A percentile compares a stretch with the other conserved stretches of the same genome.
Evolutionary conservation across 2,888 invertebrate species (phyloP).

Genomic region (Vesta saturnalis): DNA sequence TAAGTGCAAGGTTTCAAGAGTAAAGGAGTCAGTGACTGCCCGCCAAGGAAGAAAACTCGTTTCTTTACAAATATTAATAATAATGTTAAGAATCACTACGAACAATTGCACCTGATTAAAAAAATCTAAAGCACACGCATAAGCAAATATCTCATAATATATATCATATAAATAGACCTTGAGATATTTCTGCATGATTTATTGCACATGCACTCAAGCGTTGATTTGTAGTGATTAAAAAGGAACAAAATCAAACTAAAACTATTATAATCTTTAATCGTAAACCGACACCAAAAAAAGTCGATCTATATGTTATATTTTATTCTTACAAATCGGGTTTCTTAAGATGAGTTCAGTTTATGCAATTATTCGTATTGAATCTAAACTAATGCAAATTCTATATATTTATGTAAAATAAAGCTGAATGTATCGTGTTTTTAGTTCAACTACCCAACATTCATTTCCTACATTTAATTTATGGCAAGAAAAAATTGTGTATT

Average conservation of each 20-base stretch:
- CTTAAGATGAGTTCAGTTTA: background rate
- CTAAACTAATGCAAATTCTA: background rate
- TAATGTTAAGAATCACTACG: slow-evolving; percentile 40
- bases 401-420: background rate
- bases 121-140: slow-evolving; percentile 38
- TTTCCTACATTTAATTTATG: background rate
- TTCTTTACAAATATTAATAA: slow-evolving; percentile 36
- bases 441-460: background rate
- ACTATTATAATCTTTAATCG: slow-evolving; percentile 1
- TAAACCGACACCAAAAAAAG: background rate
- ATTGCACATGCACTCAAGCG: slow-evolving; percentile 25
- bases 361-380: background rate
- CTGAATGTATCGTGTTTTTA: background rate
- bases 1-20: slow-evolving; percentile 34
- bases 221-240: slow-evolving; percentile 10
- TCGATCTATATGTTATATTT: background rate
- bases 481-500: too few species aligned
- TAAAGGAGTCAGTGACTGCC: slow-evolving; percentile 28
- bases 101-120: slow-evolving; percentile 41
- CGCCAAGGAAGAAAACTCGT: slow-evolving; percentile 33
- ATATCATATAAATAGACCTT: slow-evolving; percentile 32
- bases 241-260: background rate
- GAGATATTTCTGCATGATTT: slow-evolving; percentile 42
- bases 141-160: slow-evolving; percentile 37
- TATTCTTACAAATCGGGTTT: background rate